Evolutionary conservation across 1,140 invertebrate genomes (phyloP), one percentile per base, ranked within the genome.

Genomic region (Aricia agestis): DNA sequence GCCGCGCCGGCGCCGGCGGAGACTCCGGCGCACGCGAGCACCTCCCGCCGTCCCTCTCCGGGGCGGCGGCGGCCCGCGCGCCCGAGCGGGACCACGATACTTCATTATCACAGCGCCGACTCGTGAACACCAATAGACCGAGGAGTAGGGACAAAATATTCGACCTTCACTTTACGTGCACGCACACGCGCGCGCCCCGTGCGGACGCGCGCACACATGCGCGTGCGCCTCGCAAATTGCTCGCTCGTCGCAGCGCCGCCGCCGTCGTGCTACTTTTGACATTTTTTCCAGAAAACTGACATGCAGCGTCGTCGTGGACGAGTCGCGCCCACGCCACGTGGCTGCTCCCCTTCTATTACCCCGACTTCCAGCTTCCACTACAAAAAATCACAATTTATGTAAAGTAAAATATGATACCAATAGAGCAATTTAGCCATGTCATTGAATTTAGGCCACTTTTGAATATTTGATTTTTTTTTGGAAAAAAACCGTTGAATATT

Each of bases 91-190:
- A 89, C 82, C 76, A 80, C 81, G 78, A 78, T 78, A 78, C 74
- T 83, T 85, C 82, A 88, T 87, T 87, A 88, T 85, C 86, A 85
- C 87, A 86, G 83, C 79, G 82, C 78, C 81, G 83, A 87, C 82
- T 89, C 85, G 85, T 86, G 85, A 91, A 88, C 87, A 84, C 87
- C 89, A 91, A 91, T 91, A 91, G 82, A 89, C 84, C 84, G 89
- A 85, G 85, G 85, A 91, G 87, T 90, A 89, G 87, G 87, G 89
- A 89, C 85, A 85, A 88, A 90, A 91, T 89, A 91, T 90, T 89
- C 89, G 89, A 91, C 89, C 89, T 91, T 91, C 89, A 90, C 87
- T 91, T 85, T 85, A 89, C 84, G 80, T 79, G 77, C 78, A 90
- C 87, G 82, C 85, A 89, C 84, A 90, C 85, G 67, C 66, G 77